Conservation (phyloP, 2,113 vertebrate species). For the Tautogolabrus adspersus region DNA sequence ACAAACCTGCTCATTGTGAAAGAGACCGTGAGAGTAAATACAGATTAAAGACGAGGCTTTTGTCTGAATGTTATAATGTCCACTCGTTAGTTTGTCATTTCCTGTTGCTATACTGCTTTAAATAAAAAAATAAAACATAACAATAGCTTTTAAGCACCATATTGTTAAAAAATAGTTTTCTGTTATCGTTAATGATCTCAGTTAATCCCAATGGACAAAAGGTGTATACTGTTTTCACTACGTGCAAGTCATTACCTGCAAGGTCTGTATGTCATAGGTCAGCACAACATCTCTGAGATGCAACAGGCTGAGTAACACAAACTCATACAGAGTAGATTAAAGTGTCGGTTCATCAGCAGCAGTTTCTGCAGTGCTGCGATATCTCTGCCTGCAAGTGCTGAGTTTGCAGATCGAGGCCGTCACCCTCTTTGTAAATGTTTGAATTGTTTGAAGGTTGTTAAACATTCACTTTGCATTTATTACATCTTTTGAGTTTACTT, state of each 20-base stretch:
- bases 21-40: not conserved
- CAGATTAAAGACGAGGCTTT: not conserved
- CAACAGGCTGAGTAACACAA: not conserved
- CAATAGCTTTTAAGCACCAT: not conserved
- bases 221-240: slow-evolving; percentile 12
- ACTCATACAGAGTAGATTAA: not conserved
- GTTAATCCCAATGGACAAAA: slow-evolving; percentile 18
- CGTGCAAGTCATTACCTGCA: not conserved
- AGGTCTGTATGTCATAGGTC: not conserved
- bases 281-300: not conserved
- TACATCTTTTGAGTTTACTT: not conserved
- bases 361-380: not conserved
- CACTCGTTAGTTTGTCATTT: not conserved
- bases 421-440: slow-evolving; percentile 55
- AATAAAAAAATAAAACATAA: not conserved
- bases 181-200: not conserved
- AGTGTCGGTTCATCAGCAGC: slow-evolving; percentile 9
- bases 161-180: not conserved
- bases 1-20: not conserved
- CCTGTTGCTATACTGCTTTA: too few species aligned
- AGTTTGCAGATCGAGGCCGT: not conserved
- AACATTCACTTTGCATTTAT: slow-evolving; percentile 49
- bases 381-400: not conserved
- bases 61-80: slow-evolving; percentile 7
- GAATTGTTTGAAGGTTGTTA: slow-evolving; percentile 7